Evolutionary conservation across 1,140 invertebrate species (phyloP).

Genomic region (Acromyrmex echinatior): DNA sequence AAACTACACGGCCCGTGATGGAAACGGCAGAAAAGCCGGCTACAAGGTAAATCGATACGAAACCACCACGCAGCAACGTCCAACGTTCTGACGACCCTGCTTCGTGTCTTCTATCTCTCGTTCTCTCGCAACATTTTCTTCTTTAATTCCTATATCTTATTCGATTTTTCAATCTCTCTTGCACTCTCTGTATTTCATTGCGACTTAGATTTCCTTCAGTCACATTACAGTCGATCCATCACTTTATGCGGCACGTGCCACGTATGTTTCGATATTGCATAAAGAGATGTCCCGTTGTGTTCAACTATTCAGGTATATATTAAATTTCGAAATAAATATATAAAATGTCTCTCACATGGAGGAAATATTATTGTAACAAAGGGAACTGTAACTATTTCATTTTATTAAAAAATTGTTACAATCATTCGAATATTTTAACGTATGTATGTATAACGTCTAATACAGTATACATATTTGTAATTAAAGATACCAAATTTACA

Average conservation of each 20-base stretch:
- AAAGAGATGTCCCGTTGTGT: not conserved
- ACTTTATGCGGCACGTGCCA: not conserved
- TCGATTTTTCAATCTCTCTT: slow-evolving; percentile 18
- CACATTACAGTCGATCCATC: not conserved
- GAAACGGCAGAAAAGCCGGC: slow-evolving; percentile 49
- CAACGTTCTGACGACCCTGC: slow-evolving; percentile 28
- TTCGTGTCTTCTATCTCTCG: not conserved
- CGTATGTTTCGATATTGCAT: not conserved
- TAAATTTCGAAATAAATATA: no score
- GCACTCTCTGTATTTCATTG: slow-evolving; percentile 12
- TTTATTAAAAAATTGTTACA: no score
- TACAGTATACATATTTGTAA: no score
- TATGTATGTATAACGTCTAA: no score
- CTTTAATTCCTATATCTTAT: not conserved
- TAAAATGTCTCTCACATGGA: no score
- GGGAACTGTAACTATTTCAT: no score
- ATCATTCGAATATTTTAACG: no score
- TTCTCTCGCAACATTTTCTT: not conserved
- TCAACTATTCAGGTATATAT: not conserved
- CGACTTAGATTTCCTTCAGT: not conserved
- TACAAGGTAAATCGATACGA: slow-evolving; percentile 64
- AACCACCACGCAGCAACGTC: slow-evolving; percentile 57
- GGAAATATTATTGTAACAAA: no score
- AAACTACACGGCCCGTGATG: slow-evolving; percentile 9
- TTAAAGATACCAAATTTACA: not conserved